phyloP scores from a whole-genome alignment of 1,140 invertebrate species.

The Physella acuta region DNA sequence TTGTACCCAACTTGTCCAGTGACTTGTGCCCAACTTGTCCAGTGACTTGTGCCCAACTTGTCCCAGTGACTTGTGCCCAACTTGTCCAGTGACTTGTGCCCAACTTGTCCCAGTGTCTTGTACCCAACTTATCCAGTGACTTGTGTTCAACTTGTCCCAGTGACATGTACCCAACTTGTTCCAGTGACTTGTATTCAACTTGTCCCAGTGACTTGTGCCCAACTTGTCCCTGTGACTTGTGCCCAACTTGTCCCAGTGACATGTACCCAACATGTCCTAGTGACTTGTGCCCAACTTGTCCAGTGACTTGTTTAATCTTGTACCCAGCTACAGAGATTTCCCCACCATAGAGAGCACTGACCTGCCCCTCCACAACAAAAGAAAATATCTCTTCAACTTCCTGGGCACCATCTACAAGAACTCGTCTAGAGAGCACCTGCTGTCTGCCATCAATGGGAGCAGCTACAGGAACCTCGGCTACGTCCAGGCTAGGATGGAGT shows the following conservation, averaged over 20 bases:
- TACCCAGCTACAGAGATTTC: constrained; percentile 63
- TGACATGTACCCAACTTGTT: too few species aligned
- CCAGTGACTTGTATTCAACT: too few species aligned
- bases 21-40: background rate
- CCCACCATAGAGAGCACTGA: constrained; percentile 54
- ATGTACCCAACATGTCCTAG: too few species aligned
- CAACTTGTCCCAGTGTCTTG: too few species aligned
- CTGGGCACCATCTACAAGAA: constrained; percentile 64
- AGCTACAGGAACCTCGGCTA: constrained; percentile 38
- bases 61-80: background rate
- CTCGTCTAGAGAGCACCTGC: constrained; percentile 61
- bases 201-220: too few species aligned
- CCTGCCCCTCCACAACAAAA: constrained; percentile 36
- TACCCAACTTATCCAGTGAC: background rate
- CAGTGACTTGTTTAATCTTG: background rate
- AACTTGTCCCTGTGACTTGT: too few species aligned
- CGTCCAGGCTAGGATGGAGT: constrained; percentile 44
- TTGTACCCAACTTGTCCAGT: background rate
- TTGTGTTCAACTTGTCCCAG: background rate
- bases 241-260: too few species aligned
- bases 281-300: too few species aligned
- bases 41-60: background rate
- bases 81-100: too few species aligned
- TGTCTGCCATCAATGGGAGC: constrained; percentile 48
- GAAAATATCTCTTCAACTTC: constrained; percentile 64